Conservation (phyloP, 2,113 vertebrate species). For the Caranx ignobilis region DNA sequence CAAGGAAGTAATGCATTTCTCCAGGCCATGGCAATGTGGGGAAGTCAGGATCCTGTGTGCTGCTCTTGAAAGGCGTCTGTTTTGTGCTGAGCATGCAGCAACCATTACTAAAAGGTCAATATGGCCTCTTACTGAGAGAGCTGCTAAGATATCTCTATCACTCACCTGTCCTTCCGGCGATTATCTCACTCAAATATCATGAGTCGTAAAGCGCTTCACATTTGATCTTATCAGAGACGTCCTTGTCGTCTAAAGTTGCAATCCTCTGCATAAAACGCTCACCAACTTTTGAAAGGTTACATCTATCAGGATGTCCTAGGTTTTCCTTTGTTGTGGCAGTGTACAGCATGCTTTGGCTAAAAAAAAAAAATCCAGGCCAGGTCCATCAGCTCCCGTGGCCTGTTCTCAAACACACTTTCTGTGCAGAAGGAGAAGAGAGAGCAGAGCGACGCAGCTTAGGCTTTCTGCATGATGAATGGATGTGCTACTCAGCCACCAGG, state of each 20-base stretch:
- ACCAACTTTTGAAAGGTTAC: constrained; percentile 28
- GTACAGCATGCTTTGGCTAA: not conserved
- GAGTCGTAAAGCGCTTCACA: not conserved
- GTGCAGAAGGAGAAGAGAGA: not conserved
- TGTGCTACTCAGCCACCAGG: constrained; percentile 15
- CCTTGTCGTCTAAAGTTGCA: constrained; percentile 7
- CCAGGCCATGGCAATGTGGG: constrained; percentile 22
- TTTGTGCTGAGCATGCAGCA: constrained; percentile 67
- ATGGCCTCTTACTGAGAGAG: constrained; percentile 30
- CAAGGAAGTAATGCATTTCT: constrained; percentile 11
- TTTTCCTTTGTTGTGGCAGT: not conserved
- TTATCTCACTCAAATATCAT: constrained; percentile 49
- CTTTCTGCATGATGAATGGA: constrained; percentile 36
- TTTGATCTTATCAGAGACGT: constrained; percentile 26
- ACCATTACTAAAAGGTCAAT: constrained; percentile 59
- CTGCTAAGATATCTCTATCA: constrained; percentile 48
- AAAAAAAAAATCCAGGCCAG: constrained; percentile 19
- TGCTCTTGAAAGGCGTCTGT: constrained; percentile 49
- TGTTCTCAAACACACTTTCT: not conserved
- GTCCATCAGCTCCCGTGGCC: constrained; percentile 2
- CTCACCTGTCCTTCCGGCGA: constrained; percentile 31
- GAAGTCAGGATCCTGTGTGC: constrained; percentile 18
- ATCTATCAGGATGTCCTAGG: not conserved
- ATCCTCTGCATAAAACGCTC: constrained; percentile 12
- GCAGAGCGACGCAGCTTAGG: not conserved